These are phyloP conservation scores for Paracanthobrama guichenoti DNA, from an alignment of 2,113 vertebrate genomes.

Conservation along the genomic window DNA sequence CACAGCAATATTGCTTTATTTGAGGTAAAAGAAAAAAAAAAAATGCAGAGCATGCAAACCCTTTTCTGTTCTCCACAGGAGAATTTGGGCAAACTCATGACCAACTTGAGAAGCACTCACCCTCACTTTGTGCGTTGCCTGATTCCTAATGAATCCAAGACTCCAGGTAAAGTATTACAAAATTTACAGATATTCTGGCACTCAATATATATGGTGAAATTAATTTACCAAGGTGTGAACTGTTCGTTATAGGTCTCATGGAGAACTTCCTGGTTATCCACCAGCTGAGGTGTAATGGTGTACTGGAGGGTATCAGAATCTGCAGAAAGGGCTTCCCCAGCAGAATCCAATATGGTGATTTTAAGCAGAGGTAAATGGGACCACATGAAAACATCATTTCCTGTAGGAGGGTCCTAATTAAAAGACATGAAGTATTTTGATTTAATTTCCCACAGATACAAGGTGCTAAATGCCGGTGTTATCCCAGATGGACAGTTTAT, in stretches of 20 bases:
- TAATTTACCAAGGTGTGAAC: neutral
- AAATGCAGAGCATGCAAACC: no score
- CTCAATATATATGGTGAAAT: neutral
- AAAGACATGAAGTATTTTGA: neutral
- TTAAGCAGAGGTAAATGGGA: no score
- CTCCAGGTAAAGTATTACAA: slow-evolving; percentile 48
- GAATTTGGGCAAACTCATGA: slow-evolving; percentile 58
- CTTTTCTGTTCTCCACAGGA: slow-evolving; percentile 12
- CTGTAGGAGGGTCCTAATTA: neutral
- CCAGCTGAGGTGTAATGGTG: no score
- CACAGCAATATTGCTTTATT: no score
- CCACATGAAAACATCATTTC: neutral
- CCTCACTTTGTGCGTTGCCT: slow-evolving; percentile 48
- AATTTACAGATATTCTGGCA: neutral
- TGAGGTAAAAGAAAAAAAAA: no score
- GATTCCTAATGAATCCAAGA: slow-evolving; percentile 59
- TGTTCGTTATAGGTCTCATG: slow-evolving; percentile 50
- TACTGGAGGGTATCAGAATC: no score
- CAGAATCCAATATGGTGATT: no score
- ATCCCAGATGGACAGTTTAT: slow-evolving; percentile 63
- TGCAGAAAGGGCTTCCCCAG: no score
- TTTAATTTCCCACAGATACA: slow-evolving; percentile 53
- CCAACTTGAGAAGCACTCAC: slow-evolving; percentile 58
- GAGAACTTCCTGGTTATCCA: neutral
- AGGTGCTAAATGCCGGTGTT: slow-evolving; percentile 63